Evolutionary conservation across 2,888 invertebrate genomes (phyloP).

Genomic region (Tanytarsus gracilentus): DNA sequence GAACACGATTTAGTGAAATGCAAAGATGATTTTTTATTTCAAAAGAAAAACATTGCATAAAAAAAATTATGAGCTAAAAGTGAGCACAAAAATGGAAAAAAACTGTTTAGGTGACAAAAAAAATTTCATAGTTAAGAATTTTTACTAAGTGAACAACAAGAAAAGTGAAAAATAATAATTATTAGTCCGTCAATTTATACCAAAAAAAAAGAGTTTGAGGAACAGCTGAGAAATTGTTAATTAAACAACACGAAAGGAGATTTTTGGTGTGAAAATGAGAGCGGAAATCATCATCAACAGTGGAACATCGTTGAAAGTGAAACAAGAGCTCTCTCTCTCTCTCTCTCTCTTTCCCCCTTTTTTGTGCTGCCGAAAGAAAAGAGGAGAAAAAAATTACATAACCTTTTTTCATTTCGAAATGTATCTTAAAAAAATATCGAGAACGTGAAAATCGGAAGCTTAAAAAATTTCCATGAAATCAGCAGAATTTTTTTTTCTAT

Average conservation of each 20-base stretch:
- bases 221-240: too few relatives aligned
- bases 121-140: slow-evolving; percentile 23
- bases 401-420: slow-evolving; percentile 4
- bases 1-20: background rate
- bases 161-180: slow-evolving; percentile 21
- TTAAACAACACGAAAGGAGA: background rate
- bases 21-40: background rate
- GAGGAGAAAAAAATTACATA: slow-evolving; percentile 13
- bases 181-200: slow-evolving; percentile 30
- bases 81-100: background rate
- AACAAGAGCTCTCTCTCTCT: background rate
- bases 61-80: background rate
- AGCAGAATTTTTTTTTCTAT: slow-evolving; percentile 1
- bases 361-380: background rate
- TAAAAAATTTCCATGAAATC: slow-evolving; percentile 5
- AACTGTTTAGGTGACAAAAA: slow-evolving; percentile 13
- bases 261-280: background rate
- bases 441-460: slow-evolving; percentile 3
- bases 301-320: background rate
- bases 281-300: too few relatives aligned
- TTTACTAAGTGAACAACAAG: slow-evolving; percentile 4
- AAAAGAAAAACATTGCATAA: background rate
- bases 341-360: background rate
- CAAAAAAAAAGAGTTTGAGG: slow-evolving; percentile 15
- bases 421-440: too few relatives aligned